Percentiles rank a stretch among this genome's conserved stretches.
Conservation (phyloP, 2,113 vertebrate species). For the Callospermophilus lateralis region DNA sequence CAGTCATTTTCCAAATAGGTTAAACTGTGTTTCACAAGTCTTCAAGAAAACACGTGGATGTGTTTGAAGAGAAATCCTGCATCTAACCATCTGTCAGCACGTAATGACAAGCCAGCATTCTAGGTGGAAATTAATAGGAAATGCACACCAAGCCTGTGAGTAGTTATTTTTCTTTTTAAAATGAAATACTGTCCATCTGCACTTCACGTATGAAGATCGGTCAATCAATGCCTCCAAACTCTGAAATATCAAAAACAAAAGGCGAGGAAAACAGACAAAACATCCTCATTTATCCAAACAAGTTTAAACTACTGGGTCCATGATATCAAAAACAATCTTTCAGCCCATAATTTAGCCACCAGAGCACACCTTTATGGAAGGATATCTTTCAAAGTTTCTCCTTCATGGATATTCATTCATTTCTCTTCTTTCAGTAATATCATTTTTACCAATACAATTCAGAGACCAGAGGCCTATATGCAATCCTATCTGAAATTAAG, state of each 20-base stretch:
- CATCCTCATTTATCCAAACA: neutral
- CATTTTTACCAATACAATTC: neutral
- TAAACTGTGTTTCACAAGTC: constrained; percentile 72
- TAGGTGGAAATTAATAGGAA: constrained; percentile 61
- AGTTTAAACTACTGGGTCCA: neutral
- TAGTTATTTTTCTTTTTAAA: constrained; percentile 52
- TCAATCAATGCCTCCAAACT: neutral
- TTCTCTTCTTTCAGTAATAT: neutral
- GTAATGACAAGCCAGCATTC: constrained; percentile 66
- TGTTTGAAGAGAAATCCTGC: constrained; percentile 80
- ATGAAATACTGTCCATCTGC: constrained; percentile 64
- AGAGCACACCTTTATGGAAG: neutral
- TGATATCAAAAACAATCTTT: neutral
- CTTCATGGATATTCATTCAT: neutral
- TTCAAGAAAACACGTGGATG: constrained; percentile 68
- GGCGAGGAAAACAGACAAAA: neutral
- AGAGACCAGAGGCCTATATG: neutral
- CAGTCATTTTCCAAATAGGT: constrained; percentile 81
- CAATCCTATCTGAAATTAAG: neutral
- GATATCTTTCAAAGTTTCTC: too few species aligned
- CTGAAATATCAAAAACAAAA: neutral
- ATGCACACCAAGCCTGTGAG: constrained; percentile 52
- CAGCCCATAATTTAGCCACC: neutral
- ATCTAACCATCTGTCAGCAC: constrained; percentile 74
- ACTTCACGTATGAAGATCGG: constrained; percentile 26